Conservation (phyloP, 2,888 invertebrate species). For the Thymelicus sylvestris region DNA sequence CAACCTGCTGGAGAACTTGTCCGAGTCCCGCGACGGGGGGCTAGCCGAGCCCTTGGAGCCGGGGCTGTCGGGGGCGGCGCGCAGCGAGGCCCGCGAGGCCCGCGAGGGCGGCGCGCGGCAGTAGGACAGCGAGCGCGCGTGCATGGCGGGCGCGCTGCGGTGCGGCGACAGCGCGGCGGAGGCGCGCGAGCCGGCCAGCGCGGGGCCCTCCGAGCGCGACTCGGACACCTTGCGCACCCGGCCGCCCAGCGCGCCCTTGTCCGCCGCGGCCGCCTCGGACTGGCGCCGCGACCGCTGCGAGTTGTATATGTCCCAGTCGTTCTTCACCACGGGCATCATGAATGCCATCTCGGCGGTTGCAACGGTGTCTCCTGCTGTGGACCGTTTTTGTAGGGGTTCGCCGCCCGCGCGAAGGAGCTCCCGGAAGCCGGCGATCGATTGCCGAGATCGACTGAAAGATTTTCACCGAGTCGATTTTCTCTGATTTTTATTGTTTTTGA, state of each 20-base stretch:
- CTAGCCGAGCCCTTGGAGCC: conserved; percentile 86
- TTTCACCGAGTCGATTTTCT: conserved; percentile 31
- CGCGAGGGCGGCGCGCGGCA: conserved; percentile 81
- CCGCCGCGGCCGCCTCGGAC: conserved; percentile 87
- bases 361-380: conserved; percentile 70
- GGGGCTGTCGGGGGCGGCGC: conserved; percentile 84
- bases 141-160: conserved; percentile 87
- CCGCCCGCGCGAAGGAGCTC: conserved; percentile 55
- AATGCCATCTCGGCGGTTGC: conserved; percentile 91
- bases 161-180: conserved; percentile 82
- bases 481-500: conserved; percentile 45
- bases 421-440: conserved; percentile 64
- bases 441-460: conserved; percentile 35
- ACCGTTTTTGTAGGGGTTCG: conserved; percentile 74
- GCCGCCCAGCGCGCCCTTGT: conserved; percentile 54
- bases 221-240: conserved; percentile 87
- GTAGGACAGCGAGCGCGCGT: conserved; percentile 85
- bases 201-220: conserved; percentile 90
- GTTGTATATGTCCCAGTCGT: conserved; percentile 97
- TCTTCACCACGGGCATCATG: conserved; percentile 97
- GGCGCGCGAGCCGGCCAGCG: conserved; percentile 86
- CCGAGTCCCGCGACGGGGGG: conserved; percentile 86
- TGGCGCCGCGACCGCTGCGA: conserved; percentile 90
- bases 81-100: conserved; percentile 87
- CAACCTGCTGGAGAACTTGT: conserved; percentile 92